A percentile compares a stretch with the other conserved stretches of the same genome.
These are phyloP conservation scores for Sarcophaga peregrina DNA, from an alignment of 1,140 invertebrate species.

Conservation along the genomic window DNA sequence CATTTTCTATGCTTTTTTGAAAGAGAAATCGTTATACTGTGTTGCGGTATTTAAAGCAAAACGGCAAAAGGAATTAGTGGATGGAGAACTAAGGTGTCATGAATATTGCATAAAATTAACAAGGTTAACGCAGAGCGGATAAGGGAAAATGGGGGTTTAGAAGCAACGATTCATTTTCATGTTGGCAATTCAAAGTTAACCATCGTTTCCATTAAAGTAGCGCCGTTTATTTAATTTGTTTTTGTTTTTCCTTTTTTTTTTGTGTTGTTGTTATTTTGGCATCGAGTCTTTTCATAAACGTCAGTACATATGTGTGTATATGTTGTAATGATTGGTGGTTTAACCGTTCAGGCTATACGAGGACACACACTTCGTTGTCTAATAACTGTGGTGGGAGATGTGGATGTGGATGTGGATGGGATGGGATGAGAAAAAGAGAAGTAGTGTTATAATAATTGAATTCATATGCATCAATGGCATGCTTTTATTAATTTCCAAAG, in stretches of 20 bases:
- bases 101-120: constrained; percentile 65
- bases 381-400: constrained; percentile 41
- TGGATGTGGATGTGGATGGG: neutral
- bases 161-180: neutral
- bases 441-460: constrained; percentile 64
- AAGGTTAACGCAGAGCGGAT: constrained; percentile 45
- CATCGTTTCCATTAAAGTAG: constrained; percentile 56
- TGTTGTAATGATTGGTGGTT: too few relatives aligned
- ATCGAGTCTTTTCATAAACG: too few relatives aligned
- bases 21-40: neutral
- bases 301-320: too few relatives aligned
- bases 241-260: neutral
- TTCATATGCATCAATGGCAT: constrained; percentile 64
- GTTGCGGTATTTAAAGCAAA: constrained; percentile 3
- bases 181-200: constrained; percentile 23
- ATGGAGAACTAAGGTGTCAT: constrained; percentile 26
- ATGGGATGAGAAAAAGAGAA: constrained; percentile 50
- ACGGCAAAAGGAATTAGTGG: constrained; percentile 14
- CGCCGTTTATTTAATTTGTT: constrained; percentile 47
- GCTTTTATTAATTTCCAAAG: constrained; percentile 34
- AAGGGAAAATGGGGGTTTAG: neutral
- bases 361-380: neutral
- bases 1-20: too few relatives aligned
- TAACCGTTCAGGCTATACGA: too few relatives aligned
- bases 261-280: too few relatives aligned